Evolutionary conservation across 1,140 invertebrate species (phyloP), one percentile per base, ranked within the genome.

Genomic region (Chionoecetes opilio): DNA sequence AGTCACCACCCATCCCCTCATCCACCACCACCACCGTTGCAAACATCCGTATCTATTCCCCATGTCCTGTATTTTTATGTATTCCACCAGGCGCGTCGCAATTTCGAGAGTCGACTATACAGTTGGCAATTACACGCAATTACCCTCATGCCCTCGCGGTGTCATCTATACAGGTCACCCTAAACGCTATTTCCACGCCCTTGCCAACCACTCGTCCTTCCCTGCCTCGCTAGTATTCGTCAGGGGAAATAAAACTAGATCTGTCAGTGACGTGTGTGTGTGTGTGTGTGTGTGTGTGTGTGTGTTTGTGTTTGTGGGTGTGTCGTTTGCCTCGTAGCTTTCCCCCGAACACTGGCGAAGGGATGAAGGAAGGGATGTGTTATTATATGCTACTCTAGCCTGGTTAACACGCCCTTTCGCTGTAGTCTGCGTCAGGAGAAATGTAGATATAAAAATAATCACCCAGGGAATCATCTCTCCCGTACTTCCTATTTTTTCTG

Each of bases 51-150:
- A n/a, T 75, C n/a, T 21, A 6, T 75, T n/a, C n/a, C 41, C n/a
- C 63, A n/a, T 75, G 63, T 75, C 14, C 21, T 75, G n/a, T 75
- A 75, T 75, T 75, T 75, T 75, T 75, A 75, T n/a, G 63, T 75
- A 75, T 75, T 75, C 63, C 26, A 75, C 11, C 21, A 5, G 26
- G 63, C 63, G 63, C 63, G 21, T 75, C 11, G 63, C 63, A 75
- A 75, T 75, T 75, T 75, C n/a, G 63, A n/a, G 63, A 75, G 21
- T n/a, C 63, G n/a, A 2, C 21, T n/a, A 75, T 75, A 5, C 41
- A n/a, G 63, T 75, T 26, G 63, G n/a, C 63, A 75, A 75, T n/a
- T 75, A 75, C 63, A 75, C 9, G 63, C 63, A 75, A 75, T 75
- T 75, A 75, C 63, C 63, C 63, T 75, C 63, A 21, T 75, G 21